A percentile compares a stretch with the other conserved stretches of the same genome.
Conservation (phyloP, 2,888 invertebrate species). For the Tiliacea aurago region DNA sequence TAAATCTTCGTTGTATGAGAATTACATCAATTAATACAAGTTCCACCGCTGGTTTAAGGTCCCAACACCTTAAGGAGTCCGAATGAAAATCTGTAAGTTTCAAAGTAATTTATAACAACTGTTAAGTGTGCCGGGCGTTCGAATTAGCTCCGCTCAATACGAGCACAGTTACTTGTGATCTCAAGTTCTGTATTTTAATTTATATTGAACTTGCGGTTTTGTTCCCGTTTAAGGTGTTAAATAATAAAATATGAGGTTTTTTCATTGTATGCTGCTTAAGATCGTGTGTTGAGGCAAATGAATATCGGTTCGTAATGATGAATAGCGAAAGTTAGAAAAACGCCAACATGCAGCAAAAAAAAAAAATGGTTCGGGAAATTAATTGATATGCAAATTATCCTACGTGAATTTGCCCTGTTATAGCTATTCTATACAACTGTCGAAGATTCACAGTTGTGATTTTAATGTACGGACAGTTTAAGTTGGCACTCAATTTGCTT, state of each 20-base stretch:
- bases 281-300: no score
- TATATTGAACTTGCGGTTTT: neutral
- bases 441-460: no score
- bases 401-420: no score
- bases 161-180: slow-evolving; percentile 23
- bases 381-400: no score
- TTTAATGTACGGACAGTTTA: no score
- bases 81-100: slow-evolving; percentile 49
- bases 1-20: no score
- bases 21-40: neutral
- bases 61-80: slow-evolving; percentile 4
- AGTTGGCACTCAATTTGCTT: no score
- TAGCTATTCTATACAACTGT: no score
- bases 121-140: slow-evolving; percentile 29
- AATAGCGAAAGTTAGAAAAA: no score
- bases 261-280: neutral
- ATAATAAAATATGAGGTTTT: neutral
- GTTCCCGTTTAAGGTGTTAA: neutral
- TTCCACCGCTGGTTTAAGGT: neutral
- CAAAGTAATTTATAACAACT: slow-evolving; percentile 49
- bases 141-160: slow-evolving; percentile 32
- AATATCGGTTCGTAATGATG: no score
- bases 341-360: no score
- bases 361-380: no score
- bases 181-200: slow-evolving; percentile 21